phyloP scores from a whole-genome alignment of 1,140 invertebrate species.

The Drosophila oshimai region DNA sequence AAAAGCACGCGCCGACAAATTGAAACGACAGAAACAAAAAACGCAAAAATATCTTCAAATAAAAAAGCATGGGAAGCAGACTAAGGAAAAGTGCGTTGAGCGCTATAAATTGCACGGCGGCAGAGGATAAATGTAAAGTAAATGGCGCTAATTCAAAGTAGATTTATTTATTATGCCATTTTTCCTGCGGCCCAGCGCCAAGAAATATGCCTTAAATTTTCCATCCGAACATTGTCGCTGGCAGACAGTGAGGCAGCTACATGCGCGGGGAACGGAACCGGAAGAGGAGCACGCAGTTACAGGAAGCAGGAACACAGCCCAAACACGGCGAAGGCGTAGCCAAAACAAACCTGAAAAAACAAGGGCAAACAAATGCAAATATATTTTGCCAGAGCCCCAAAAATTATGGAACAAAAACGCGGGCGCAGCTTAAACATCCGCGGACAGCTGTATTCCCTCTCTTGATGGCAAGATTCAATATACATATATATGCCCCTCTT shows the following conservation, averaged over 20 bases:
- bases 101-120: constrained; percentile 68
- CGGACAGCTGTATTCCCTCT: constrained; percentile 10
- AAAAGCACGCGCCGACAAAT: constrained; percentile 69
- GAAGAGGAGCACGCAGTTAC: constrained; percentile 21
- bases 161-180: constrained; percentile 80
- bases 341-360: constrained; percentile 27
- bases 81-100: constrained; percentile 27
- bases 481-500: constrained; percentile 21
- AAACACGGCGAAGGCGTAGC: constrained; percentile 46
- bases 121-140: constrained; percentile 78
- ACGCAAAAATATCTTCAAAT: constrained; percentile 22
- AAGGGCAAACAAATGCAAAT: constrained; percentile 61
- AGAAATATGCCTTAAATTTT: constrained; percentile 77
- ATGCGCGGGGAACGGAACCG: constrained; percentile 8
- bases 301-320: constrained; percentile 8
- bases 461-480: constrained; percentile 15
- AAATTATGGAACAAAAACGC: constrained; percentile 64
- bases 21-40: constrained; percentile 50
- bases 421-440: constrained; percentile 9
- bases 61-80: constrained; percentile 9
- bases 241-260: constrained; percentile 38
- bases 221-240: constrained; percentile 34
- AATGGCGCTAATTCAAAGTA: constrained; percentile 80
- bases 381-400: constrained; percentile 21
- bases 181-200: constrained; percentile 67